phyloP scores from a whole-genome alignment of 2,113 vertebrate genomes.

The Morone saxatilis region DNA sequence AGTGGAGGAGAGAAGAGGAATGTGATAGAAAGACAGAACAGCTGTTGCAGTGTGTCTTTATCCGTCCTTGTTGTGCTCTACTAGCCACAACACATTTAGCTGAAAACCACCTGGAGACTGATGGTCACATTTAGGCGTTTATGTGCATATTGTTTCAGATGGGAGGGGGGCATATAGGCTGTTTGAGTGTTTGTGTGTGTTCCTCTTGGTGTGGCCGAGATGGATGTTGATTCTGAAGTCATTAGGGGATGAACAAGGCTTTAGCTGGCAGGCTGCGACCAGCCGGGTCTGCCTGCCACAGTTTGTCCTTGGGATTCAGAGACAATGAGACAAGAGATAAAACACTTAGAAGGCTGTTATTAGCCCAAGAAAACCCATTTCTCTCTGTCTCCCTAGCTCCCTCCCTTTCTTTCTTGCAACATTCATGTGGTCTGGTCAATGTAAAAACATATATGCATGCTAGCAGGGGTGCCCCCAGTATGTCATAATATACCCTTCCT shows the following conservation, averaged over 20 bases:
- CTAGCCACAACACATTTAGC: constrained; percentile 48
- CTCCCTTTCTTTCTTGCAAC: background rate
- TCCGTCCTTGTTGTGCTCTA: constrained; percentile 36
- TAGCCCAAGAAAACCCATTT: constrained; percentile 22
- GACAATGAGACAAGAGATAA: constrained; percentile 51
- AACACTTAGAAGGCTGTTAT: constrained; percentile 29
- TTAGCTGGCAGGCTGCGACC: constrained; percentile 67
- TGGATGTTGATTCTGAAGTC: constrained; percentile 55
- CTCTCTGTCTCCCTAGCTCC: background rate
- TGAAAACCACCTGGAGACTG: constrained; percentile 57
- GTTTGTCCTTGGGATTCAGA: constrained; percentile 63
- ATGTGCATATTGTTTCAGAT: constrained; percentile 26
- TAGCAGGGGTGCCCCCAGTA: background rate
- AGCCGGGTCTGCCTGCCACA: constrained; percentile 19
- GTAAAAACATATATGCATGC: background rate
- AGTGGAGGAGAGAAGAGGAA: constrained; percentile 9
- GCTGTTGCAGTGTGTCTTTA: constrained; percentile 60
- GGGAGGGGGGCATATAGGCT: constrained; percentile 4
- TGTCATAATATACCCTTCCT: background rate
- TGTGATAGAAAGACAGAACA: constrained; percentile 47
- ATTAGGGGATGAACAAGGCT: constrained; percentile 55
- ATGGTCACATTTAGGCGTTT: constrained; percentile 42
- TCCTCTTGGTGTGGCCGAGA: constrained; percentile 41
- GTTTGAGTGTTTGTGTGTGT: constrained; percentile 18
- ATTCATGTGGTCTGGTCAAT: constrained; percentile 10